Conservation (phyloP, 2,113 vertebrate species). For the Petromus typicus region DNA sequence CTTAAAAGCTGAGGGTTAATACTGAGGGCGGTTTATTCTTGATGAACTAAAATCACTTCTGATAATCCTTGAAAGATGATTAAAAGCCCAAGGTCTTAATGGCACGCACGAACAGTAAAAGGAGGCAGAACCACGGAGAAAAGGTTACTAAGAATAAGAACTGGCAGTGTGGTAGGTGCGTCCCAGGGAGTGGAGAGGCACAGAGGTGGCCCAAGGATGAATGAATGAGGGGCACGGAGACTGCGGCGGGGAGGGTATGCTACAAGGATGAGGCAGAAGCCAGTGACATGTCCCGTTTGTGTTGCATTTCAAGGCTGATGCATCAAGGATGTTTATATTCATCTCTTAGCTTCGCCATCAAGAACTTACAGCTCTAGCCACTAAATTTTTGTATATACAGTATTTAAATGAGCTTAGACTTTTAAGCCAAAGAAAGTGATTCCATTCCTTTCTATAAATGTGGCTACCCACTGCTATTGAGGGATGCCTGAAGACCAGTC, state of each 20-base stretch:
- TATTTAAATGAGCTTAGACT: conserved; percentile 33
- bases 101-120: background rate
- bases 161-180: background rate
- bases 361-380: background rate
- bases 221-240: background rate
- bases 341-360: background rate
- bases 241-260: background rate
- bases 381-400: background rate
- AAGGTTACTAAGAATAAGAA: background rate
- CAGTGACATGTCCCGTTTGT: background rate
- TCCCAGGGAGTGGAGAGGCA: background rate
- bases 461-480: background rate
- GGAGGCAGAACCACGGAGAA: background rate
- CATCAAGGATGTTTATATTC: background rate
- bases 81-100: background rate
- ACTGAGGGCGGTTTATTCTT: background rate
- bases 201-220: background rate
- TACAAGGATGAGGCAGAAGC: background rate
- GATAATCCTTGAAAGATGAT: background rate
- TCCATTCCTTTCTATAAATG: background rate
- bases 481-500: background rate
- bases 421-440: background rate
- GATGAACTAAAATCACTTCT: background rate
- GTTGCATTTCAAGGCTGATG: background rate
- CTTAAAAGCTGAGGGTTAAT: background rate